Evolutionary conservation across 2,888 invertebrate genomes (phyloP), one percentile per base, ranked within the genome.

Genomic region (Limnephilus rhombicus): DNA sequence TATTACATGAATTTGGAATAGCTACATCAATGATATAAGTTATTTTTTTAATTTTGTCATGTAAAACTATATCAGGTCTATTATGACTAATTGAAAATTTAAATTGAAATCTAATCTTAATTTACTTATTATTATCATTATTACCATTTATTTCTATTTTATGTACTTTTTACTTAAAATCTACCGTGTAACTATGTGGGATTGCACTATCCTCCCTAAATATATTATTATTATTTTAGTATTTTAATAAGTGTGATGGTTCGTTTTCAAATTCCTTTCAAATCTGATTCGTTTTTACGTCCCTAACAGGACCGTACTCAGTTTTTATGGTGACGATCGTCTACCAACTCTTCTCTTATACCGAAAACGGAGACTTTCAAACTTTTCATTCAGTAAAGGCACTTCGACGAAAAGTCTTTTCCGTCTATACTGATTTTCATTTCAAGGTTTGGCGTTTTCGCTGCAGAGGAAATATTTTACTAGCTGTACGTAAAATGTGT

Each of bases 271-370:
- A 89, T 80, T 88, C 41, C 80, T 89, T 80, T 89, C 24, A 4
- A 37, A 18, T 89, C 88, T 89, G 88, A 80, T 89, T 80, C 85
- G 83, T 90, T 90, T 90, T 90, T 85, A 90, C 80, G 87, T 80
- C 91, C 80, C 37, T 82, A 85, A 83, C 89, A 34, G 91, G 85
- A 91, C 89, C 91, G 89, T 91, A 89, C 91, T 91, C 91, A 89
- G 85, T 91, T 91, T 91, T 91, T 91, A 91, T 91, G 91, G 91
- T 85, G 85, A 85, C 88, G 68, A 89, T 80, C 49, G 91, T 88
- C 87, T 87, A 49, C 88, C 88, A 68, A 9, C 68, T 68, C 68
- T n/a, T 68, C 68, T 31, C 88, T 80, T 37, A 31, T 31, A 49
- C n/a, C 49, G 2, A 13, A 34, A 18, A 18, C 3, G 87, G 24